These are phyloP conservation scores for Metalampra italica DNA, from an alignment of 2,888 invertebrate genomes.

Conservation along the genomic window DNA sequence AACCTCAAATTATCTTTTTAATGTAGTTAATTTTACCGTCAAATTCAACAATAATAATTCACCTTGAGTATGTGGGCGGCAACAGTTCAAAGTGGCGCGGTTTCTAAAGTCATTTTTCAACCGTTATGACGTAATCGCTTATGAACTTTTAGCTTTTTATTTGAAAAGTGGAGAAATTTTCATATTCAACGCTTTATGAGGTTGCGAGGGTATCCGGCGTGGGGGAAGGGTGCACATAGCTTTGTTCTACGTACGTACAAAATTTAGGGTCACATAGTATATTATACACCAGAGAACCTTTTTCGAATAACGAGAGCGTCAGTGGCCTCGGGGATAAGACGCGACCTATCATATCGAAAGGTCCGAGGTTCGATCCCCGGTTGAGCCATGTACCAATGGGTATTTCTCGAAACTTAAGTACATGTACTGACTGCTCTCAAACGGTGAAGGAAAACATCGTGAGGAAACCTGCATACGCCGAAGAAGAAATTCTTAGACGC, in stretches of 20 bases:
- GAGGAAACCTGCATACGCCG: too few species aligned
- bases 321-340: too few species aligned
- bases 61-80: slow-evolving; percentile 45
- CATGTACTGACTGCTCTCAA: too few species aligned
- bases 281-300: too few species aligned
- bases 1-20: neutral
- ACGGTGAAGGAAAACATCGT: too few species aligned
- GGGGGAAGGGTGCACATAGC: neutral
- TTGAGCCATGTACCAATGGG: too few species aligned
- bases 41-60: slow-evolving; percentile 60
- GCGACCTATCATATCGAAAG: too few species aligned
- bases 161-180: slow-evolving; percentile 58
- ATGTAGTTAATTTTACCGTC: slow-evolving; percentile 43
- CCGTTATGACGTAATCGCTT: slow-evolving; percentile 69
- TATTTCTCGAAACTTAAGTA: too few species aligned
- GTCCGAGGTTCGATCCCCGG: too few species aligned
- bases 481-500: too few species aligned
- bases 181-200: slow-evolving; percentile 50
- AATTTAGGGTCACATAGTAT: too few species aligned
- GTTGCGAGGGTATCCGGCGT: neutral
- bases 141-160: slow-evolving; percentile 66
- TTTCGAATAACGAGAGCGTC: too few species aligned
- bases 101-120: slow-evolving; percentile 68
- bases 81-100: slow-evolving; percentile 40
- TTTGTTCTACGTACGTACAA: neutral